phyloP scores from a whole-genome alignment of 2,888 invertebrate genomes.

The Philaethria dido region DNA sequence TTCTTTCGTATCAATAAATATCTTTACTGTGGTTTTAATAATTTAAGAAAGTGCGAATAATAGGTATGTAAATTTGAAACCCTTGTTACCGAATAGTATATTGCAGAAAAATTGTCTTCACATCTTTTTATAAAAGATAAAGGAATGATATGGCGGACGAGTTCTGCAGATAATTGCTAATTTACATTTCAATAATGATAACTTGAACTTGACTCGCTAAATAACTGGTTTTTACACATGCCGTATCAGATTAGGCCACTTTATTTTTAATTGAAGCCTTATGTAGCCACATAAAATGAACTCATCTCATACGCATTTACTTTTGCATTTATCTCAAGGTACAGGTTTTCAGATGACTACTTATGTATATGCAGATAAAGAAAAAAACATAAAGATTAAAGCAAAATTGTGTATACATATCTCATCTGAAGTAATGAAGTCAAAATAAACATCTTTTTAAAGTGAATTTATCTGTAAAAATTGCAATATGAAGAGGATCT shows the following conservation, averaged over 20 bases:
- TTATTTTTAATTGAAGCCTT: slow-evolving; percentile 32
- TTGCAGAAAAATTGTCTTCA: slow-evolving; percentile 41
- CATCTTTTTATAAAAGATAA: slow-evolving; percentile 62
- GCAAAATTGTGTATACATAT: background rate
- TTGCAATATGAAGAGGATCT: slow-evolving; percentile 35
- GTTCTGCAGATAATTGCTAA: slow-evolving; percentile 66
- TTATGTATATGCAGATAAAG: background rate
- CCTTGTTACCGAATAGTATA: slow-evolving; percentile 34
- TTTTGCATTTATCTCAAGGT: slow-evolving; percentile 29
- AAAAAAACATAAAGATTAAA: background rate
- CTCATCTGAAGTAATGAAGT: too few species aligned
- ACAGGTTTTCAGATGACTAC: slow-evolving; percentile 27
- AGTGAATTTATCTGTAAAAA: slow-evolving; percentile 16
- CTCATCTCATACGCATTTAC: slow-evolving; percentile 28
- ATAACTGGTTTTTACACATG: slow-evolving; percentile 52
- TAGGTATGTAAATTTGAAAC: slow-evolving; percentile 37
- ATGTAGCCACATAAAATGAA: slow-evolving; percentile 33
- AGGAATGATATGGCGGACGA: slow-evolving; percentile 66
- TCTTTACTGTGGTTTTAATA: slow-evolving; percentile 5
- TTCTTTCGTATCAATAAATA: background rate
- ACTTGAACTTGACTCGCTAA: slow-evolving; percentile 58
- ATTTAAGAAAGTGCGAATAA: slow-evolving; percentile 27
- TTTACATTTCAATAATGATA: slow-evolving; percentile 80
- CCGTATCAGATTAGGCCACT: slow-evolving; percentile 40
- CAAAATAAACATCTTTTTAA: slow-evolving; percentile 5